phyloP scores from a whole-genome alignment of 2,797 vertebrate genomes.

The Sorex maritimensis region DNA sequence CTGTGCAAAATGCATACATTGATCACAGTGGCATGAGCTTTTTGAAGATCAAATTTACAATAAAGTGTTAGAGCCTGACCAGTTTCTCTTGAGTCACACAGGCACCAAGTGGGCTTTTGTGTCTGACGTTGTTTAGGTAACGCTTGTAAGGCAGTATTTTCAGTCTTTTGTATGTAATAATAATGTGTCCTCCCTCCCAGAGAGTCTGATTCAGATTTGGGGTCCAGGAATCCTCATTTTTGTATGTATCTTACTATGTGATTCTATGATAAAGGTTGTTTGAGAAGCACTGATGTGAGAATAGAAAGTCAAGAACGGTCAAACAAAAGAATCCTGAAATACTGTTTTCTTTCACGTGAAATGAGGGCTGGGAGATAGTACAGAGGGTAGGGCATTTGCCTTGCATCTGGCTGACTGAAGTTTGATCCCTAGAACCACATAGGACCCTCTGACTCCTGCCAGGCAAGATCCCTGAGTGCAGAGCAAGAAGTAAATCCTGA shows the following conservation, averaged over 20 bases:
- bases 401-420: too few species aligned
- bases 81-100: neutral
- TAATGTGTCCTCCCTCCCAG: neutral
- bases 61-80: neutral
- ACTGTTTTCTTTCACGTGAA: slow-evolving; percentile 18
- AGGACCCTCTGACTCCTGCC: too few species aligned
- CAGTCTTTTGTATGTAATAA: too few species aligned
- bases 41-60: neutral
- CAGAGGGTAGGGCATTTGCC: neutral
- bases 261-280: neutral
- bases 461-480: too few species aligned
- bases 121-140: neutral
- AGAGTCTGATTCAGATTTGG: neutral
- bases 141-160: neutral
- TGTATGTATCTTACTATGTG: neutral
- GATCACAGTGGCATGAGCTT: neutral
- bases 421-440: too few species aligned
- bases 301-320: neutral
- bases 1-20: neutral
- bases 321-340: neutral
- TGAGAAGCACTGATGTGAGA: neutral
- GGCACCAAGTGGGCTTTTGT: accelerated
- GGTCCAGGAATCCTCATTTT: neutral
- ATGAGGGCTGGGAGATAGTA: neutral
- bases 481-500: too few species aligned